Evolutionary conservation across 1,140 invertebrate species (phyloP).

Genomic region (Charaxes varanes): DNA sequence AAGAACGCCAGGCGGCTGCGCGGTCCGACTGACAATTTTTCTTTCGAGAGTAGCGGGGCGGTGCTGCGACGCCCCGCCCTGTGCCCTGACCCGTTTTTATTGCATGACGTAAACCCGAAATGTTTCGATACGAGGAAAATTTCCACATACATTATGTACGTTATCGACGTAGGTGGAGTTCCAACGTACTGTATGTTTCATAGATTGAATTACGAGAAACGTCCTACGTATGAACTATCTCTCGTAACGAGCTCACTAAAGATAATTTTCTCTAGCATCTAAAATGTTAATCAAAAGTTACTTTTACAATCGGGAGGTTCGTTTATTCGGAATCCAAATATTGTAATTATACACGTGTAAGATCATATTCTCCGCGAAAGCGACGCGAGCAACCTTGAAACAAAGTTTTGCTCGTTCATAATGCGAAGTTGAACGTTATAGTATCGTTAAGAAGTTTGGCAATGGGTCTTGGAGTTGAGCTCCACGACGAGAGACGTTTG

Average conservation of each 20-base stretch:
- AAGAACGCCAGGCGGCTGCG: constrained; percentile 68
- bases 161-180: constrained; percentile 57
- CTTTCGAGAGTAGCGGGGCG: constrained; percentile 58
- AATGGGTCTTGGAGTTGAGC: constrained; percentile 44
- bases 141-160: constrained; percentile 56
- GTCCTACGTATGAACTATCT: constrained; percentile 14
- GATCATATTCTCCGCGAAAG: constrained; percentile 3
- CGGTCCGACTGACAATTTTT: constrained; percentile 62
- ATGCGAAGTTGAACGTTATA: constrained; percentile 47
- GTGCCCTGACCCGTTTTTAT: constrained; percentile 69
- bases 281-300: constrained; percentile 8
- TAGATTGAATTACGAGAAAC: constrained; percentile 39
- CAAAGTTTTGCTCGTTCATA: constrained; percentile 57
- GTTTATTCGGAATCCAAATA: constrained; percentile 2
- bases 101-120: constrained; percentile 62
- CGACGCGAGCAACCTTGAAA: constrained; percentile 49
- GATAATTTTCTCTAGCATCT: background rate
- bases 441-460: constrained; percentile 61
- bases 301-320: background rate
- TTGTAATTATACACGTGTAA: constrained; percentile 1
- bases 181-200: constrained; percentile 24
- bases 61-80: constrained; percentile 49
- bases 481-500: too few species aligned
- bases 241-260: constrained; percentile 2
- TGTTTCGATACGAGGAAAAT: constrained; percentile 52